These are phyloP conservation scores for Megatriorchis doriae DNA, from an alignment of 2,113 vertebrate species.

Conservation along the genomic window DNA sequence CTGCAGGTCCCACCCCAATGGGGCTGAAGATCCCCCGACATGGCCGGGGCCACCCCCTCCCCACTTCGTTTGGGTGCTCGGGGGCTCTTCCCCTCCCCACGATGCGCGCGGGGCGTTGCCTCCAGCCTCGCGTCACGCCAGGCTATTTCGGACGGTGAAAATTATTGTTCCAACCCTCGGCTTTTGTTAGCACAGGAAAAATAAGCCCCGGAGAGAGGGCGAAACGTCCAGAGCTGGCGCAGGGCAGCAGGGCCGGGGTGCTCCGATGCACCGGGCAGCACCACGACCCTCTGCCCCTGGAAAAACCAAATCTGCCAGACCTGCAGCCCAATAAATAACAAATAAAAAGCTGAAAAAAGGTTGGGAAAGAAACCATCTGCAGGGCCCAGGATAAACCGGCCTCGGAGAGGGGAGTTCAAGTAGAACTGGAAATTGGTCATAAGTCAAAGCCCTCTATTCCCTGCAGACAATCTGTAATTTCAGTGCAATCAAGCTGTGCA, in stretches of 20 bases:
- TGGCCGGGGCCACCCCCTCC: accelerated
- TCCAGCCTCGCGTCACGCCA: background rate
- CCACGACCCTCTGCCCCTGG: accelerated
- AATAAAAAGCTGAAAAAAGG: background rate
- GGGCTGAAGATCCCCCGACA: background rate
- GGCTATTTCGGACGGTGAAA: slow-evolving; percentile 44
- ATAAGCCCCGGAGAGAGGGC: background rate
- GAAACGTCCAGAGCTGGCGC: background rate
- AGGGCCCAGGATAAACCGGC: background rate
- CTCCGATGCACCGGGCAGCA: accelerated
- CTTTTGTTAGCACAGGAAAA: slow-evolving; percentile 55
- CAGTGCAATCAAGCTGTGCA: slow-evolving; percentile 60
- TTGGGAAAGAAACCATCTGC: background rate
- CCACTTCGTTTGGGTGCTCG: background rate
- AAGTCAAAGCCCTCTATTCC: slow-evolving; percentile 59
- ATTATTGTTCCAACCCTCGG: slow-evolving; percentile 32
- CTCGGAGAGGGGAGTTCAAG: slow-evolving; percentile 32
- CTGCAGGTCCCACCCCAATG: accelerated
- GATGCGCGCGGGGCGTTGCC: background rate
- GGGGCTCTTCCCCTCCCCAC: background rate
- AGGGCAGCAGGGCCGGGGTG: background rate
- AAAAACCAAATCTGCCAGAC: background rate
- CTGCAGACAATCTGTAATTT: slow-evolving; percentile 67
- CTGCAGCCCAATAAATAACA: background rate
- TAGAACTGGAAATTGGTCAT: slow-evolving; percentile 62